phyloP scores from a whole-genome alignment of 1,140 invertebrate genomes.

The Battus philenor region DNA sequence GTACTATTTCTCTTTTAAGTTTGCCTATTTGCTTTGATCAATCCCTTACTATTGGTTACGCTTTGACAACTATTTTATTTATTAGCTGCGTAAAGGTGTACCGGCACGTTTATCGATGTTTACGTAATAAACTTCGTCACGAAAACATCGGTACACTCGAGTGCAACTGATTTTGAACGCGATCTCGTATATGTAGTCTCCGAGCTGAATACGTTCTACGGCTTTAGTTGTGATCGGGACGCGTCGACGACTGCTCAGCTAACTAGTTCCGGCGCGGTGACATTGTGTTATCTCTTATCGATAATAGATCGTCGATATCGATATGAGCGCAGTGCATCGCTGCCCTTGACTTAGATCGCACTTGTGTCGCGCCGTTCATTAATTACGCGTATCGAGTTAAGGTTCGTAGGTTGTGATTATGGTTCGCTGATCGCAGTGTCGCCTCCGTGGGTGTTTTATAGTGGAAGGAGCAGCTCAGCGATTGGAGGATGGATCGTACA shows the following conservation, averaged over 20 bases:
- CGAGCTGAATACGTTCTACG: conserved; percentile 40
- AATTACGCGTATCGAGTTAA: conserved; percentile 35
- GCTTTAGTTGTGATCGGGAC: conserved; percentile 63
- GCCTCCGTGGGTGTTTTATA: conserved; percentile 60
- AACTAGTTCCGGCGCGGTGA: conserved; percentile 46
- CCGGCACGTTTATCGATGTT: conserved; percentile 2
- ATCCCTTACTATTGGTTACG: not conserved
- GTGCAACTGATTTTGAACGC: conserved; percentile 31
- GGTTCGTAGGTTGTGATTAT: conserved; percentile 64
- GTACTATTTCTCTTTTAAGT: conserved; percentile 16
- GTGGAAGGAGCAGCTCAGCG: conserved; percentile 39
- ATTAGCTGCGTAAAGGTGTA: too few relatives aligned
- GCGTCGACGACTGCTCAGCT: conserved; percentile 62
- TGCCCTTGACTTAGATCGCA: conserved; percentile 32
- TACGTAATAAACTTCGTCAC: conserved; percentile 8
- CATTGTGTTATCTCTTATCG: conserved; percentile 58
- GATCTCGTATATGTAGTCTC: conserved; percentile 47
- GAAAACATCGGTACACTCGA: conserved; percentile 27
- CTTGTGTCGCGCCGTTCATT: conserved; percentile 16
- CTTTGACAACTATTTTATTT: too few relatives aligned
- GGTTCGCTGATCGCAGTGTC: conserved; percentile 51
- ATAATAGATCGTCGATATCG: conserved; percentile 46
- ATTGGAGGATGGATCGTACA: conserved; percentile 84
- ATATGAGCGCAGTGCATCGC: conserved; percentile 20
- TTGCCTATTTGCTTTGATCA: not conserved